These are phyloP conservation scores for Parapristionchus giblindavisi DNA, from an alignment of 2,888 invertebrate genomes.

Conservation along the genomic window DNA sequence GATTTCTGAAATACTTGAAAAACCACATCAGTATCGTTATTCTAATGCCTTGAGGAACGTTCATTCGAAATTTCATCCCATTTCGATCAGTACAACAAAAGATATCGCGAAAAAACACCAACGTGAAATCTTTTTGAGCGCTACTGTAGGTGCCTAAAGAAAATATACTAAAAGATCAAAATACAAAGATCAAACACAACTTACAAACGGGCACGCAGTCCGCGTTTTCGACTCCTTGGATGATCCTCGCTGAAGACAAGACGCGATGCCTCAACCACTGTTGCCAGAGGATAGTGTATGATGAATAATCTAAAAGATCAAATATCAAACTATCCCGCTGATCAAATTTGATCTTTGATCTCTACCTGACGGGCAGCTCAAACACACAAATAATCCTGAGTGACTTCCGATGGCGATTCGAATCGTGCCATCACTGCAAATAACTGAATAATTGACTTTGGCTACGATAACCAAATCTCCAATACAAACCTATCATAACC, in stretches of 20 bases:
- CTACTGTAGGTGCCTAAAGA: slow-evolving; percentile 35
- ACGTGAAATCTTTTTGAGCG: too few relatives aligned
- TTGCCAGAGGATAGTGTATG: neutral
- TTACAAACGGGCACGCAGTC: slow-evolving; percentile 13
- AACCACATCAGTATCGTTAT: too few relatives aligned
- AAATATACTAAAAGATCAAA: neutral
- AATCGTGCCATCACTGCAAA: neutral
- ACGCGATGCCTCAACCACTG: slow-evolving; percentile 13
- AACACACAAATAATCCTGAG: slow-evolving; percentile 31
- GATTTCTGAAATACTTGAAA: too few relatives aligned
- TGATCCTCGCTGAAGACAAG: slow-evolving; percentile 18
- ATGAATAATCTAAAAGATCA: neutral
- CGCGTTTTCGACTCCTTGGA: neutral
- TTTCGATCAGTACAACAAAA: too few relatives aligned
- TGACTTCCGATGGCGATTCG: slow-evolving; percentile 34
- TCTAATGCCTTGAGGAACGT: too few relatives aligned
- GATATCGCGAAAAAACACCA: too few relatives aligned
- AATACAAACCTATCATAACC: neutral
- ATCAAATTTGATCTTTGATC: neutral
- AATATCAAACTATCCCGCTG: neutral
- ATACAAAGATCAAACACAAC: neutral
- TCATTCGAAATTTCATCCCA: too few relatives aligned
- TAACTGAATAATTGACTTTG: neutral
- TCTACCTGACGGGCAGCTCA: too few relatives aligned
- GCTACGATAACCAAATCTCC: neutral